These are phyloP conservation scores for Ceramica pisi DNA, from an alignment of 2,888 invertebrate species.

Conservation along the genomic window DNA sequence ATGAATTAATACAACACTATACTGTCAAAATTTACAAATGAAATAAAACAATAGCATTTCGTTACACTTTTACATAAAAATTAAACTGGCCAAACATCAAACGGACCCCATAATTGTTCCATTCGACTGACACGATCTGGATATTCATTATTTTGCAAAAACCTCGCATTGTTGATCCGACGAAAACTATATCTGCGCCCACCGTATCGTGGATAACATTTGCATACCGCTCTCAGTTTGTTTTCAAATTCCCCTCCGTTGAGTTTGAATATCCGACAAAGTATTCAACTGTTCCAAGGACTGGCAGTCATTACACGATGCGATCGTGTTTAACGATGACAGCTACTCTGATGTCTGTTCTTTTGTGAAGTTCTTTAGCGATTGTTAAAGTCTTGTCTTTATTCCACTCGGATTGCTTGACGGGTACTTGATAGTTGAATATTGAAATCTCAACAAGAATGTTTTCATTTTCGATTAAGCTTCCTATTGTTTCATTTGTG, in stretches of 20 bases:
- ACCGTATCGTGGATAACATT: conserved; percentile 70
- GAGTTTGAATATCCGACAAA: conserved; percentile 55
- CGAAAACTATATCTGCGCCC: conserved; percentile 65
- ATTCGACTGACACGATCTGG: conserved; percentile 52
- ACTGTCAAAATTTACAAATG: conserved; percentile 14
- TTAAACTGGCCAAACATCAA: conserved; percentile 37
- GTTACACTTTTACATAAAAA: conserved; percentile 29
- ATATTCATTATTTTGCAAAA: conserved; percentile 71
- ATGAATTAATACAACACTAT: neutral
- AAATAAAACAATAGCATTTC: conserved; percentile 6
- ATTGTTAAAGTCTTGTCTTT: conserved; percentile 53
- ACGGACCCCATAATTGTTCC: conserved; percentile 59
- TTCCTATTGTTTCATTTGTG: conserved; percentile 33
- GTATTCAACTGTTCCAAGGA: conserved; percentile 55
- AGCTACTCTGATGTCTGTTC: conserved; percentile 65
- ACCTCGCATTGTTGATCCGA: conserved; percentile 63
- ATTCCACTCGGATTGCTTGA: conserved; percentile 41
- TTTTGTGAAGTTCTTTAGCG: conserved; percentile 60
- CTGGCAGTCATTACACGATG: conserved; percentile 53
- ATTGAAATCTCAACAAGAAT: conserved; percentile 46
- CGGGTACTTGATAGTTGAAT: conserved; percentile 46
- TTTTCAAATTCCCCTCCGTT: conserved; percentile 72
- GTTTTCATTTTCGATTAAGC: conserved; percentile 37
- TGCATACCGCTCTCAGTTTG: conserved; percentile 79
- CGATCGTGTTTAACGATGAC: conserved; percentile 62